These are phyloP conservation scores for Leptura quadrifasciata DNA, from an alignment of 2,888 invertebrate species.

Conservation along the genomic window DNA sequence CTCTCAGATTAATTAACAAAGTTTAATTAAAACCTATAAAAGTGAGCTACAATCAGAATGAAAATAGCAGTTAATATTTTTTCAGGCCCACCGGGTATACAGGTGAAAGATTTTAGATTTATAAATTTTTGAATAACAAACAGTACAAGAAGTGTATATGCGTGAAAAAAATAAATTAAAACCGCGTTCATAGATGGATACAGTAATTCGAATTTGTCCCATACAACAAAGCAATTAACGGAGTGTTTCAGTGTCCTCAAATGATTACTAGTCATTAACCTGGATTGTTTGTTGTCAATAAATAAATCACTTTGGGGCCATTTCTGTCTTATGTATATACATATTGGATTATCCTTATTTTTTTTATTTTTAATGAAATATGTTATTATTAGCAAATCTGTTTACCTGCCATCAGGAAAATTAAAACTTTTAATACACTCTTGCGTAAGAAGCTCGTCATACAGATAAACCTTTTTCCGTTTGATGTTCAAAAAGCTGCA, in stretches of 20 bases:
- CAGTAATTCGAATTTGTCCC: not conserved
- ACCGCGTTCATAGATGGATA: no score
- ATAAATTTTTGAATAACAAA: no score
- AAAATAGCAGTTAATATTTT: no score
- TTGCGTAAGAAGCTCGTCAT: not conserved
- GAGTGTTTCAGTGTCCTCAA: not conserved
- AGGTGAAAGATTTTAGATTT: no score
- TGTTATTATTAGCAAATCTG: not conserved
- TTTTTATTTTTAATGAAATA: not conserved
- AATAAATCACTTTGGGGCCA: not conserved
- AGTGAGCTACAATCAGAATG: no score
- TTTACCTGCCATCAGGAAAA: not conserved
- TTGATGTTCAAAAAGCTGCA: not conserved
- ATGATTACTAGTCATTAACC: not conserved
- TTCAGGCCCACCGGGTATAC: no score
- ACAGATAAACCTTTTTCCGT: slow-evolving; percentile 1
- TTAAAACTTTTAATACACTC: not conserved
- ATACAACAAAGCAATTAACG: not conserved
- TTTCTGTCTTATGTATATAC: not conserved
- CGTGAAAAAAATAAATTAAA: no score
- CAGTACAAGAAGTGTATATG: no score
- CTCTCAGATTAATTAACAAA: no score
- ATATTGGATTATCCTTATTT: not conserved
- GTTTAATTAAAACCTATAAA: no score
- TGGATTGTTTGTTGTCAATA: not conserved